Evolutionary conservation across 2,797 vertebrate species (phyloP), one percentile per base, ranked within the genome.

Genomic region (Phylloscopus collybita): DNA sequence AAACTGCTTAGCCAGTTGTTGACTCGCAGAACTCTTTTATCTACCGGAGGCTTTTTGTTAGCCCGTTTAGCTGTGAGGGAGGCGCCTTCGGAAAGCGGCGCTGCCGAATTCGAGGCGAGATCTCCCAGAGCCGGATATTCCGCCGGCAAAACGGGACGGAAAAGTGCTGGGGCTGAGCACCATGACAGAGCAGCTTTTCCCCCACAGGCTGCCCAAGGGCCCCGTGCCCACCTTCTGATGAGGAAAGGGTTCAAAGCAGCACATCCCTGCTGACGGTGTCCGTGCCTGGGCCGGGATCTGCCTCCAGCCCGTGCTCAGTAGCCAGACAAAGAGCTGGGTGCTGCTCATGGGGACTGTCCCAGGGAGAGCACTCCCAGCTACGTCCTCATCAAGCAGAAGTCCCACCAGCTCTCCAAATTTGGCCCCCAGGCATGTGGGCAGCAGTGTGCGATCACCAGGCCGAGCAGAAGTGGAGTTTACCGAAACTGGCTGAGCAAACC

Each of bases 1-100:
- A 97, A 98, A 97, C 97, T 97, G 97, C 97, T 98, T 98, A 97
- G 97, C 97, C 96, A 88, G 95, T 97, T 97, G 97, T 98, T 98
- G 98, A 98, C 97, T 98, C 54, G 86, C 94, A 94, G 96, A 97
- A 91, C 97, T 83, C 96, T 97, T 98, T 97, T 97, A 96, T 97
- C 96, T 97, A 95, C 95, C 97, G 96, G 96, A 97, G 96, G 95
- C 96, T 98, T 97, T 94, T 97, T 98, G 97, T 96, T 96, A 95
- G 92, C 93, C 96, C 86, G 88, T 97, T 97, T 96, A 92, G 92
- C 91, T 92, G n/a, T 56, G 78, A 96, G 96, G 86, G 78, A 96
- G 96, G 86, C 85, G 19, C 95, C 96, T 95, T 95, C 60, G 26
- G 96, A 85, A 92, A 92, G 86, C 40, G 1, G 72, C 26, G 19